Evolutionary conservation across 1,140 invertebrate genomes (phyloP), one percentile per base, ranked within the genome.

Genomic region (Drosophila punjabiensis): DNA sequence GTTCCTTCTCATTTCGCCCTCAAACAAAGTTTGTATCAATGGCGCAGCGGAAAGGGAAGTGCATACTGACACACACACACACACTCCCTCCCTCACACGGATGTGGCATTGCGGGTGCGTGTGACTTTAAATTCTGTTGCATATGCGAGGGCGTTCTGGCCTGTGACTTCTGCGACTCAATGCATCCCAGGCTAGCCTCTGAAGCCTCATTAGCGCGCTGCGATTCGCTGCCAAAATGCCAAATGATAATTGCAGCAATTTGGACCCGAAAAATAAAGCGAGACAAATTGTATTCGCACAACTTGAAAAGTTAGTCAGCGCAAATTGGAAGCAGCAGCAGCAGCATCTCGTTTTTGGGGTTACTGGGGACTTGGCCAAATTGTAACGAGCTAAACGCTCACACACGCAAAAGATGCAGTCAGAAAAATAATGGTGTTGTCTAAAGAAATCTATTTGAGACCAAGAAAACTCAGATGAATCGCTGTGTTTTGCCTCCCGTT

Each of bases 211-310:
- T 89, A 89, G 75, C 81, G 79, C 65, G 79, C 65, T 48, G 48
- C 28, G 45, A 64, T 35, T 74, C 37, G 70, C 70, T 37, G 69
- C 56, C 59, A 53, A 48, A 45, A 45, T 52, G 47, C 59, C 73
- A 84, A 89, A 85, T 89, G 85, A 89, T 89, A 85, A 89, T 85
- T 88, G 81, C 81, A 73, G 64, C 86, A 88, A 88, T 88, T 88
- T 88, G 81, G 24, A 47, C 62, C 53, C 33, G 9, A 62, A 62
- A 78, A 56, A 61, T 41, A 58, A 78, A 41, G 16, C 18, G 50
- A 62, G 45, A 78, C 84, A 88, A 87, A 81, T 87, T 87, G 81
- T 87, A 88, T 74, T 56, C 68, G 84, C 77, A 52, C 53, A 70
- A 74, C 67, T 81, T 79, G 68, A 67, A 82, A 88, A 87, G 67